These are phyloP conservation scores for Hemicentrotus pulcherrimus DNA, from an alignment of 35 echinoderm and acorn worm species.

Conservation along the genomic window DNA sequence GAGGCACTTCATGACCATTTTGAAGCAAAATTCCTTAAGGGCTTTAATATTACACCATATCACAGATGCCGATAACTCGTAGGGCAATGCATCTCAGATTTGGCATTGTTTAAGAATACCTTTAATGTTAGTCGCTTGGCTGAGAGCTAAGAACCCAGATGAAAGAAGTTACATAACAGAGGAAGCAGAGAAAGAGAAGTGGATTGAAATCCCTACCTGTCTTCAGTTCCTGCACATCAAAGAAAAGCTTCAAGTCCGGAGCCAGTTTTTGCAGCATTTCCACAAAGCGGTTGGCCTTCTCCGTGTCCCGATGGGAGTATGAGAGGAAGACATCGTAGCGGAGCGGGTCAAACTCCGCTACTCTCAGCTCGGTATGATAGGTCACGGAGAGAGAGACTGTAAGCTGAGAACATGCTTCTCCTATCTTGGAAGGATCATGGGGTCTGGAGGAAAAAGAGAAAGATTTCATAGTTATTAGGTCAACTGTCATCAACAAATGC, in stretches of 20 bases:
- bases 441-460: conserved; percentile 20
- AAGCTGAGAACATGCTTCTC: conserved; percentile 58
- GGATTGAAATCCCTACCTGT: conserved; percentile 49
- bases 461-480: neutral
- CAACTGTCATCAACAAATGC: too few relatives aligned
- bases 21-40: too few relatives aligned
- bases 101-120: too few relatives aligned
- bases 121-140: too few relatives aligned
- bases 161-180: neutral
- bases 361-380: conserved; percentile 60
- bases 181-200: neutral
- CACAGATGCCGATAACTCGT: too few relatives aligned
- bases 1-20: too few relatives aligned
- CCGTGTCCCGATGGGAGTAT: conserved; percentile 76
- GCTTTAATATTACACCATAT: too few relatives aligned
- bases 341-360: conserved; percentile 55
- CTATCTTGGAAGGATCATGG: conserved; percentile 63
- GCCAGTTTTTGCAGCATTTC: conserved; percentile 29
- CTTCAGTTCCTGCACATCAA: conserved; percentile 81
- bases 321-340: conserved; percentile 95
- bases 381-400: conserved; percentile 57
- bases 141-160: neutral
- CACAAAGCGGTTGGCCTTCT: conserved; percentile 67
- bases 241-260: conserved; percentile 70
- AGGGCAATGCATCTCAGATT: too few relatives aligned